phyloP scores from a whole-genome alignment of 2,888 invertebrate species.

The Hyposoter dolosus region DNA sequence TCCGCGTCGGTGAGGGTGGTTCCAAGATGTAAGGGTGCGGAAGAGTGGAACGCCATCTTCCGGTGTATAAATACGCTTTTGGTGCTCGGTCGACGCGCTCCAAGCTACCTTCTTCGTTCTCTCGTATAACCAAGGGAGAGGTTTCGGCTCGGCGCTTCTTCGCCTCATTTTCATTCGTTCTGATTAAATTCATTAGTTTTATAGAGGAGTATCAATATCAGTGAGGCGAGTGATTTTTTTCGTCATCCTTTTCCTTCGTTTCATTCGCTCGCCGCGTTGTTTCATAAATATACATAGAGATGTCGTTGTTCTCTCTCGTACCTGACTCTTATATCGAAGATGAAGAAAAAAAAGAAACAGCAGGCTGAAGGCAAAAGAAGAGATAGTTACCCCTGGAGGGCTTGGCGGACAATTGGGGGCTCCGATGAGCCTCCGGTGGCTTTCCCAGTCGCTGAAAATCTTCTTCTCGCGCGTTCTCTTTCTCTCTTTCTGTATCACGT shows the following conservation, averaged over 20 bases:
- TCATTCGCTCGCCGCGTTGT: constrained; percentile 34
- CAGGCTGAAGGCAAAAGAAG: constrained; percentile 11
- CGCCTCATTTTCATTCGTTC: constrained; percentile 82
- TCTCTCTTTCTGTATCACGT: constrained; percentile 7
- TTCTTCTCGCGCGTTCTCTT: constrained; percentile 4
- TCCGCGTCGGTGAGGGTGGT: constrained; percentile 71
- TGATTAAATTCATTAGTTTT: constrained; percentile 85
- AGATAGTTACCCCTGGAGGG: constrained; percentile 72
- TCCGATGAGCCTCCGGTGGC: constrained; percentile 48
- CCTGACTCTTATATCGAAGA: constrained; percentile 37
- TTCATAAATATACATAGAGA: constrained; percentile 56
- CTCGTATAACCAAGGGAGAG: constrained; percentile 14
- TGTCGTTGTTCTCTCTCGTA: constrained; percentile 11
- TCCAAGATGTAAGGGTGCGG: constrained; percentile 18
- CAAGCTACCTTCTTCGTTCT: constrained; percentile 40
- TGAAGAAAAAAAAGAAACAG: constrained; percentile 34
- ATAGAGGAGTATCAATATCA: constrained; percentile 83
- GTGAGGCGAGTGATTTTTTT: constrained; percentile 79
- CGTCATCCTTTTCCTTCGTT: constrained; percentile 52
- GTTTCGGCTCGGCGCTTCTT: constrained; percentile 62
- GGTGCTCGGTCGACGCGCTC: constrained; percentile 68
- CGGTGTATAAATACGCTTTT: constrained; percentile 76
- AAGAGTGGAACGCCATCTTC: constrained; percentile 55
- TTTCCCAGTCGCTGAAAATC: constrained; percentile 51
- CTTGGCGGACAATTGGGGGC: constrained; percentile 66